Percentiles rank a stretch among this genome's conserved stretches.
These are phyloP conservation scores for Phrynosoma blainvillii DNA, from an alignment of 2,113 vertebrate species.

Conservation along the genomic window DNA sequence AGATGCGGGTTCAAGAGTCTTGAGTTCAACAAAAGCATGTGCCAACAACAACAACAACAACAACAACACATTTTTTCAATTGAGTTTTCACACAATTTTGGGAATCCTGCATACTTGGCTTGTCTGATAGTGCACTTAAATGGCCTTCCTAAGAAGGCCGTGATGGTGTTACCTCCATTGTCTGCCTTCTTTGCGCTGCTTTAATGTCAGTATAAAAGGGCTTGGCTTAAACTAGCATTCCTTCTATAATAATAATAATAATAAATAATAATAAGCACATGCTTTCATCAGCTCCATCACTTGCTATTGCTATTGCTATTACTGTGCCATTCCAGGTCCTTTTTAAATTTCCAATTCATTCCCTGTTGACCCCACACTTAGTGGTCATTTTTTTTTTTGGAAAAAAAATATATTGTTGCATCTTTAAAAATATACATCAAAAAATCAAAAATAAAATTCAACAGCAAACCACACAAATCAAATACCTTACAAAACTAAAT, in stretches of 20 bases:
- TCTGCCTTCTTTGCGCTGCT: not conserved
- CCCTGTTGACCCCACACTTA: not conserved
- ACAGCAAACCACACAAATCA: too few species aligned
- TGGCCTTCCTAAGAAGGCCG: not conserved
- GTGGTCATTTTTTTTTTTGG: too few species aligned
- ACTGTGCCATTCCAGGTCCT: not conserved
- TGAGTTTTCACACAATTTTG: not conserved
- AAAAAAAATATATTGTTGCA: too few species aligned
- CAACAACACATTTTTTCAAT: not conserved
- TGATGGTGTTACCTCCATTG: not conserved
- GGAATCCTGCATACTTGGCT: not conserved
- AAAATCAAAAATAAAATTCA: too few species aligned
- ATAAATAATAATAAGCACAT: too few species aligned
- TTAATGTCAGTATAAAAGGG: not conserved
- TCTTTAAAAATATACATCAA: too few species aligned
- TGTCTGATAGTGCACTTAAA: not conserved
- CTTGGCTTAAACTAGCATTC: not conserved
- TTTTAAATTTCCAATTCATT: too few species aligned
- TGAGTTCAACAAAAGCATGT: not conserved
- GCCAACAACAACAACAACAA: not conserved
- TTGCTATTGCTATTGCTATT: too few species aligned
- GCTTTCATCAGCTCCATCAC: not conserved
- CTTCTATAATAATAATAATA: too few species aligned
- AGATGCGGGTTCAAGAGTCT: slow-evolving; percentile 12
- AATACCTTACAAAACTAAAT: too few species aligned